These are phyloP conservation scores for Gambusia yucatana DNA, from an alignment of 2,797 vertebrate species.

Conservation along the genomic window DNA sequence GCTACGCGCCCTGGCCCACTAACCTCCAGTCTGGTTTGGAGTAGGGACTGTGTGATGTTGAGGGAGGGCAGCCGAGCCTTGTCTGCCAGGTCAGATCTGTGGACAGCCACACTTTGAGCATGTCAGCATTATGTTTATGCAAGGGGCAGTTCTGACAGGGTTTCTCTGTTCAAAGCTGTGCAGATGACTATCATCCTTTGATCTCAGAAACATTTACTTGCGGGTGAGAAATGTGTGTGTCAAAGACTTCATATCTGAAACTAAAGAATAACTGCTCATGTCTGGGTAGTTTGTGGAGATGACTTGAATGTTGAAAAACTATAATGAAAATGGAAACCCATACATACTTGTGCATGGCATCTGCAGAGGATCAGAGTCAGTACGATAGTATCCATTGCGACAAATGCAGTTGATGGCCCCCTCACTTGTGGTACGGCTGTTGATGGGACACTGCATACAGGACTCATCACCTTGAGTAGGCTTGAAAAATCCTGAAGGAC, in stretches of 20 bases:
- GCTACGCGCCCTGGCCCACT: slow-evolving; percentile 68
- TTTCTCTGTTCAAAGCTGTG: slow-evolving; percentile 60
- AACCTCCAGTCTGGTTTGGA: slow-evolving; percentile 67
- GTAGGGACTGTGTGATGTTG: slow-evolving; percentile 61
- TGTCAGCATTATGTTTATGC: slow-evolving; percentile 51
- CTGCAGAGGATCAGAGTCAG: slow-evolving; percentile 91
- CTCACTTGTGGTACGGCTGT: slow-evolving; percentile 94
- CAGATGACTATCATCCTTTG: slow-evolving; percentile 62
- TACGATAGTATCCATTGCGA: slow-evolving; percentile 92
- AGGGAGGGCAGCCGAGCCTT: slow-evolving; percentile 54
- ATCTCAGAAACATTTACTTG: slow-evolving; percentile 52
- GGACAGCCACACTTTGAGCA: slow-evolving; percentile 66
- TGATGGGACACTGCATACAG: slow-evolving; percentile 94
- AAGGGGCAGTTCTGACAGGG: slow-evolving; percentile 69
- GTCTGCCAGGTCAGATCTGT: slow-evolving; percentile 59
- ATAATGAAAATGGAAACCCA: neutral
- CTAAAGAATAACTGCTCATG: slow-evolving; percentile 27
- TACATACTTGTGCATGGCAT: slow-evolving; percentile 98
- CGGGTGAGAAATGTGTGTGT: slow-evolving; percentile 48
- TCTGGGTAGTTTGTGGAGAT: slow-evolving; percentile 5
- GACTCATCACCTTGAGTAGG: slow-evolving; percentile 92
- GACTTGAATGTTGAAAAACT: slow-evolving; percentile 20
- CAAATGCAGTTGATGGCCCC: slow-evolving; percentile 96
- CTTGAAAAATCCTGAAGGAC: slow-evolving; percentile 91
- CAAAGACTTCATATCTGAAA: slow-evolving; percentile 47